phyloP scores from a whole-genome alignment of 2,113 vertebrate genomes.

The Shinisaurus crocodilurus region DNA sequence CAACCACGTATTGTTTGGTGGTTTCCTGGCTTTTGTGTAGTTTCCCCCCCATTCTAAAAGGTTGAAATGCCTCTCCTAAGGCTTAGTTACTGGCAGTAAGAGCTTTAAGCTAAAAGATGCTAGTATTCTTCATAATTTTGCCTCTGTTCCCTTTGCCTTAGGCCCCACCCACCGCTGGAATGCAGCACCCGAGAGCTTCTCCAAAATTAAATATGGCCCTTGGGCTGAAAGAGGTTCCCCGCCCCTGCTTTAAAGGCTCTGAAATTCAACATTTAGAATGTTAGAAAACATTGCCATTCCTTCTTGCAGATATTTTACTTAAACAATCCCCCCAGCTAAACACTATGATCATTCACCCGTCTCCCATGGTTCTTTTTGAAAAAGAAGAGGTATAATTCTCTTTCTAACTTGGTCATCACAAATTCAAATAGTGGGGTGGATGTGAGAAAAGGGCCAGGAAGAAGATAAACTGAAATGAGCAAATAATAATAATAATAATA shows the following conservation, averaged over 20 bases:
- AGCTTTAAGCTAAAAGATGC: too few species aligned
- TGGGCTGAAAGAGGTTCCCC: neutral
- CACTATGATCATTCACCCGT: neutral
- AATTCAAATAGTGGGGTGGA: constrained; percentile 28
- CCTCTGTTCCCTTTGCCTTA: too few species aligned
- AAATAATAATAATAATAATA: neutral
- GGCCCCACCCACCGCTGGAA: too few species aligned
- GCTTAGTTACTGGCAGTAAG: too few species aligned
- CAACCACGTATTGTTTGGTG: too few species aligned
- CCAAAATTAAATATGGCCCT: too few species aligned
- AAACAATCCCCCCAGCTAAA: neutral
- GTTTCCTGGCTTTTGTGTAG: too few species aligned
- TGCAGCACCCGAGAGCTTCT: too few species aligned
- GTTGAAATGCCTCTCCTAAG: too few species aligned
- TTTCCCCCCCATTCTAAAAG: too few species aligned
- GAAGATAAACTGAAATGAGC: constrained; percentile 13
- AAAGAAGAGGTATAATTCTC: neutral
- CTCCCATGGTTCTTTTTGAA: neutral
- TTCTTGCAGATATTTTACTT: neutral
- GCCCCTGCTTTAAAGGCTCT: neutral
- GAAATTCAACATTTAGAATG: too few species aligned
- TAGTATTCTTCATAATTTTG: too few species aligned
- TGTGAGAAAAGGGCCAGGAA: constrained; percentile 25
- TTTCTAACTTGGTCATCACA: rapidly evolving
- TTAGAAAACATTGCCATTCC: neutral